Base-by-base conservation (phyloP, 2,888 invertebrate genomes). In the Drosophila maculinotata region DNA sequence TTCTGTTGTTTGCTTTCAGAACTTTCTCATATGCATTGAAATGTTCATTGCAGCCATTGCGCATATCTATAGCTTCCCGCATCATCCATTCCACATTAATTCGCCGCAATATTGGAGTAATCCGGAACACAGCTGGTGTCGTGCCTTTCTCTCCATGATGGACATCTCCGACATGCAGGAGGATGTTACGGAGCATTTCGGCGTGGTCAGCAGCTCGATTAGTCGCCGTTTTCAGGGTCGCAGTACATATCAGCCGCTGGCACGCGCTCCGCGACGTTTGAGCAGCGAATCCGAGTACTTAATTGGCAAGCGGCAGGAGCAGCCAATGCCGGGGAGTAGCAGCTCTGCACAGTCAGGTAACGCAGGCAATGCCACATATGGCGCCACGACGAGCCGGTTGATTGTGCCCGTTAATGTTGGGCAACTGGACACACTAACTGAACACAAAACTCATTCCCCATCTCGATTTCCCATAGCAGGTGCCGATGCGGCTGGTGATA, bases 21-120 rank as follows among this genome's bases (percentile, higher is more conserved):
- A 99, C 92, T 98, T 99, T 92, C 92, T 97, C 56, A 98, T 99
- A 78, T 99, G 99, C 90, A 97, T 99, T 88, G 99, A 99, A 93
- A 99, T 99, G 99, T 98, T 98, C 90, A 91, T 98, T 83, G 98
- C 98, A 20, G 97, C 98, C 1, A 94, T 98, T 20, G 98, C 98
- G 0, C 98, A 99, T 91, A 97, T 97, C 91, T 98, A 96, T 92
- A 97, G 97, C 87, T 99, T 99, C 91, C 97, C 98, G n/a, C 97
- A 98, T 91, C 95, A 95, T 90, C 97, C 97, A 35, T 99, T 94
- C 89, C 93, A 96, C 82, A 90, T 91, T 14, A 92, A 95, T 76
- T 92, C 93, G 41, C 93, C 93, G 4, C 93, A 93, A 44, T 92
- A 92, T 49, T 92, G 93, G 83, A 92, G 92, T 14, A 92, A 93